Conservation (phyloP, 2,113 vertebrate genomes). For the Chionomys nivalis region DNA sequence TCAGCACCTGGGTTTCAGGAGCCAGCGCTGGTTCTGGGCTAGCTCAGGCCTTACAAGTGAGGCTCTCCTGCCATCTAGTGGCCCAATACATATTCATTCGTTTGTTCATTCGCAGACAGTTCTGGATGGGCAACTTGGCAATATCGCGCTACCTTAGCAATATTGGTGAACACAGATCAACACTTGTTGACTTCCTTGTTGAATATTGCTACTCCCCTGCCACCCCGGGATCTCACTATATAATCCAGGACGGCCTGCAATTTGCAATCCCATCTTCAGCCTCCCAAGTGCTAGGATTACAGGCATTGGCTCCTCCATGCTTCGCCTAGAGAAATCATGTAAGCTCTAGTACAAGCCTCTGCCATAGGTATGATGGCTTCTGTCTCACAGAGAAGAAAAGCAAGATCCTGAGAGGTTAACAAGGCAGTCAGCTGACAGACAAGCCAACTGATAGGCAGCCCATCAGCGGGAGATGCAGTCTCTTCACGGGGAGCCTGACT, state of each 20-base stretch:
- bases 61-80: constrained; percentile 65
- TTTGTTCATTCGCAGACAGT: not conserved
- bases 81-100: not conserved
- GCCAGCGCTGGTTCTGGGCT: rapidly evolving
- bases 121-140: not conserved
- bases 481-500: not conserved
- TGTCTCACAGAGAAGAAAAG: not conserved
- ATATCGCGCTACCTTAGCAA: not conserved
- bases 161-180: not conserved
- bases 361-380: not conserved
- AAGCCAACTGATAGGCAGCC: not conserved
- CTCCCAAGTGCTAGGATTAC: not conserved
- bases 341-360: not conserved
- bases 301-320: no score
- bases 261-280: not conserved
- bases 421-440: not conserved
- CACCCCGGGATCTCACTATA: not conserved
- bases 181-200: not conserved
- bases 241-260: not conserved
- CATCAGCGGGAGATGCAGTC: not conserved
- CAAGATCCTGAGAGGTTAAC: not conserved
- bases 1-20: not conserved
- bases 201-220: no score
- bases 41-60: not conserved
- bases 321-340: not conserved